These are phyloP conservation scores for Xestia xanthographa DNA, from an alignment of 2,888 invertebrate species.

Conservation along the genomic window DNA sequence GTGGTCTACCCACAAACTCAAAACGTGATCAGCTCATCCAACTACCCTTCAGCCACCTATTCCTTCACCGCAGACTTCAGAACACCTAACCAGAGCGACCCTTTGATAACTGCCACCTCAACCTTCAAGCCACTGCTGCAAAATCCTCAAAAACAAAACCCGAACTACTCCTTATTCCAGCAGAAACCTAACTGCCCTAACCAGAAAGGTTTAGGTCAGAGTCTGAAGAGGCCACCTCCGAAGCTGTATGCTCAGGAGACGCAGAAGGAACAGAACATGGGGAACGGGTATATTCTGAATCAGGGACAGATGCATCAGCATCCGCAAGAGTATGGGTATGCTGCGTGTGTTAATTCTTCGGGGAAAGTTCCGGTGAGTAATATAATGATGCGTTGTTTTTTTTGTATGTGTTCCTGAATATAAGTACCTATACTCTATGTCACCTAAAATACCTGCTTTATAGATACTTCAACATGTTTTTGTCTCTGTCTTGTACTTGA, in stretches of 20 bases:
- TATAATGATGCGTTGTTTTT: background rate
- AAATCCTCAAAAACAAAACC: conserved; percentile 82
- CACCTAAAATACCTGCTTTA: no score
- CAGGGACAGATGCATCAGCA: conserved; percentile 85
- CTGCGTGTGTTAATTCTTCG: conserved; percentile 79
- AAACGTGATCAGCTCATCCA: conserved; percentile 92
- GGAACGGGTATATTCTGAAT: conserved; percentile 81
- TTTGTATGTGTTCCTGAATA: background rate
- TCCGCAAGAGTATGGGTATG: conserved; percentile 84
- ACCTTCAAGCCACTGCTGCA: conserved; percentile 91
- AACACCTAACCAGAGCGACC: conserved; percentile 91
- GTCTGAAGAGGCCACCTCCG: conserved; percentile 85
- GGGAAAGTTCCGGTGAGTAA: conserved; percentile 84
- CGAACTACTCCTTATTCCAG: conserved; percentile 84
- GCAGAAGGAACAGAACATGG: conserved; percentile 82
- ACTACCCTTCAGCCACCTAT: conserved; percentile 94
- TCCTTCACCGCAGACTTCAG: conserved; percentile 96
- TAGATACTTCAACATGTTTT: no score
- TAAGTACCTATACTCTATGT: no score
- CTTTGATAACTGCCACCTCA: conserved; percentile 88
- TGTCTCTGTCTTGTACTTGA: background rate
- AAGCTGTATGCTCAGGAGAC: conserved; percentile 80
- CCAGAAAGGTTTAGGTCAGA: conserved; percentile 77
- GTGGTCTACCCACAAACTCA: conserved; percentile 92
- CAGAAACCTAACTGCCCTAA: conserved; percentile 82